A percentile compares a stretch with the other conserved stretches of the same genome.
Evolutionary conservation across 1,140 invertebrate genomes (phyloP).

Genomic region (Heliconius himera): DNA sequence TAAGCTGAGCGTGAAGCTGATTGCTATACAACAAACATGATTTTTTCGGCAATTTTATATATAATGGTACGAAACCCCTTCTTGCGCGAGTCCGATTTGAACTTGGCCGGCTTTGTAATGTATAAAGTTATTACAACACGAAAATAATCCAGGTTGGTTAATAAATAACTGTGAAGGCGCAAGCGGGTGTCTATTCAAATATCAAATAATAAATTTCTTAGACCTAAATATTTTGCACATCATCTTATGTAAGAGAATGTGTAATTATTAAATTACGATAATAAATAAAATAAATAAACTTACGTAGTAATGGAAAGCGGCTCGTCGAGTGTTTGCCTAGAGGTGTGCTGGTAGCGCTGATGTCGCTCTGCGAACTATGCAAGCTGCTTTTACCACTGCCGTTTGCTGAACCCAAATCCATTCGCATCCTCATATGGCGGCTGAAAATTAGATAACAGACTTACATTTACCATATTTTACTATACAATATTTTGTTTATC

Average conservation of each 20-base stretch:
- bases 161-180: too few species aligned
- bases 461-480: background rate
- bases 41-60: too few species aligned
- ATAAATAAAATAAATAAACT: conserved; percentile 46
- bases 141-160: too few species aligned
- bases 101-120: too few species aligned
- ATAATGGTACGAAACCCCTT: too few species aligned
- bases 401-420: conserved; percentile 73
- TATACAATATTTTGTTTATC: background rate
- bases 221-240: too few species aligned
- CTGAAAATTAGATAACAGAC: conserved; percentile 44
- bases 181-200: too few species aligned
- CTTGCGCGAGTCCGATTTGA: too few species aligned
- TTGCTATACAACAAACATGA: too few species aligned
- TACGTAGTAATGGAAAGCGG: conserved; percentile 68
- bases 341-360: conserved; percentile 72
- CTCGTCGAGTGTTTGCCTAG: conserved; percentile 65
- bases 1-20: too few species aligned
- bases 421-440: conserved; percentile 77
- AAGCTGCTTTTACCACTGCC: conserved; percentile 79
- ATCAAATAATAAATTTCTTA: too few species aligned
- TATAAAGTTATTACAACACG: too few species aligned
- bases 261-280: background rate
- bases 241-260: background rate
- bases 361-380: conserved; percentile 80